phyloP scores from a whole-genome alignment of 2,113 vertebrate species.

The Anguilla japonica region DNA sequence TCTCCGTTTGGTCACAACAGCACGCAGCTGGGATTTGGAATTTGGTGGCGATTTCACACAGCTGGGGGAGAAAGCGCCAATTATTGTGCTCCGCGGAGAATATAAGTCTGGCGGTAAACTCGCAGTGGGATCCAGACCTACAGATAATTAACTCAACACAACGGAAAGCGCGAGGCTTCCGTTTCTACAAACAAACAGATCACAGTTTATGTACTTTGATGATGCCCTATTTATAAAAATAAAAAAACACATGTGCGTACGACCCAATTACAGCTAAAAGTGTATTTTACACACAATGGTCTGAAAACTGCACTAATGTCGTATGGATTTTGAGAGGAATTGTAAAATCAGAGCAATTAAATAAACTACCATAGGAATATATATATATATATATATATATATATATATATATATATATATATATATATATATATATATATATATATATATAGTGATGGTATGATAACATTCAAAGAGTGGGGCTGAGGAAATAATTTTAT shows the following conservation, averaged over 20 bases:
- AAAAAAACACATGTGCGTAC: not conserved
- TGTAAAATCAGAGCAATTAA: too few species aligned
- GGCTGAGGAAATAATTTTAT: not conserved
- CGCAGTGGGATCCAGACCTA: slow-evolving; percentile 56
- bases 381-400: too few species aligned
- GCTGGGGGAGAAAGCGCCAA: slow-evolving; percentile 64
- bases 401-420: too few species aligned
- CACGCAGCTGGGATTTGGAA: slow-evolving; percentile 62
- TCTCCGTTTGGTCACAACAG: slow-evolving; percentile 68
- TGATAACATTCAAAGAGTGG: not conserved
- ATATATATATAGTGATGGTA: not conserved
- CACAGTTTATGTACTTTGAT: not conserved
- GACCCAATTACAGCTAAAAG: too few species aligned
- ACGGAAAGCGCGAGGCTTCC: slow-evolving; percentile 51
- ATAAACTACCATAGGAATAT: too few species aligned
- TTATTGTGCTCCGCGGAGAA: slow-evolving; percentile 63
- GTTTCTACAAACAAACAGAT: slow-evolving; percentile 43
- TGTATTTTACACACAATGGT: too few species aligned
- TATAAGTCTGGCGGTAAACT: slow-evolving; percentile 63
- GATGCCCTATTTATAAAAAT: not conserved
- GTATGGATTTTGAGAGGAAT: too few species aligned
- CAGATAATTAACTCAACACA: slow-evolving; percentile 70
- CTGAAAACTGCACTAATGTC: too few species aligned
- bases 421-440: too few species aligned
- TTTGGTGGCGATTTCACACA: slow-evolving; percentile 64